These are phyloP conservation scores for Antechinus stuartii DNA, from an alignment of 2,113 vertebrate species.

Conservation along the genomic window DNA sequence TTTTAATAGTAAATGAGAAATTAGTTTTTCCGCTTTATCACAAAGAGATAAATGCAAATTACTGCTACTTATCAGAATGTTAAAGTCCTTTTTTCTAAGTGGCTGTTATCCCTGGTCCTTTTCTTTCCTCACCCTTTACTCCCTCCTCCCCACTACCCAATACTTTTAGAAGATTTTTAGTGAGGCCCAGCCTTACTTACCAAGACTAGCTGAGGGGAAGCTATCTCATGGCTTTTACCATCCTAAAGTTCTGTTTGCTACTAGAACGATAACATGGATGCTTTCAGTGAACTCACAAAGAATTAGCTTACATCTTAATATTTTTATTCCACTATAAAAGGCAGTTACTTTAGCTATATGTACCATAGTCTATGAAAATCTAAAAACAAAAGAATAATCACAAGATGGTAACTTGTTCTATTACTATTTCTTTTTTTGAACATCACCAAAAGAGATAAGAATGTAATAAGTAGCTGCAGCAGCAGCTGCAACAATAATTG, in stretches of 20 bases:
- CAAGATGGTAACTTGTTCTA: background rate
- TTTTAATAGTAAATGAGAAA: constrained; percentile 67
- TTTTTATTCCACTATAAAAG: background rate
- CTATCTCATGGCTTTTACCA: background rate
- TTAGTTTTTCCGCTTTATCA: constrained; percentile 15
- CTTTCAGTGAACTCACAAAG: background rate
- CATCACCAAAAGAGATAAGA: background rate
- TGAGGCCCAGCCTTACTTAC: background rate
- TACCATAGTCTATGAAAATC: background rate
- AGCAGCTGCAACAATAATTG: background rate
- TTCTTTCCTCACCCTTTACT: background rate
- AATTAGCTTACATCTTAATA: background rate
- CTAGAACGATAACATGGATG: background rate
- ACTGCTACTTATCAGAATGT: constrained; percentile 26
- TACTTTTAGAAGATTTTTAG: constrained; percentile 4
- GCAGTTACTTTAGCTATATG: background rate
- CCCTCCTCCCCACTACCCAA: background rate
- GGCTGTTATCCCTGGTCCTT: background rate
- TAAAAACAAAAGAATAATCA: background rate
- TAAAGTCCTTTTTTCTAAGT: constrained; percentile 7
- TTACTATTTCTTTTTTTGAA: background rate
- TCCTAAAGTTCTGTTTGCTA: background rate
- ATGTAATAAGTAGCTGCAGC: background rate
- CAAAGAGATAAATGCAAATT: constrained; percentile 56
- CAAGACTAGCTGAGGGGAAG: background rate